Evolutionary conservation across 2,797 vertebrate species (phyloP), one percentile per base, ranked within the genome.

Genomic region (Sarcoramphus papa): DNA sequence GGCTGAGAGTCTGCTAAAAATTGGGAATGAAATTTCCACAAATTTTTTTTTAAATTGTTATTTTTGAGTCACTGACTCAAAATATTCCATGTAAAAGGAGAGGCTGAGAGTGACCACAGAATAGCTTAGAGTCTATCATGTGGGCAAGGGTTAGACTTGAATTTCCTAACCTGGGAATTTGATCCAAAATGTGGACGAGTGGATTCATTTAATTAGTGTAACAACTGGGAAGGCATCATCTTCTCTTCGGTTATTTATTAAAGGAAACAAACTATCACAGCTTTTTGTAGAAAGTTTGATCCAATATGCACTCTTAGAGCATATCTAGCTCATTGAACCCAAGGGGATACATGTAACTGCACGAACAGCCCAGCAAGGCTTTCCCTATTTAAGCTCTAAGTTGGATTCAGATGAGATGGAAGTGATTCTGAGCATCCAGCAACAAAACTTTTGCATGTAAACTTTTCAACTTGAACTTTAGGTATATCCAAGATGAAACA

Each of bases 321-420:
- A 2, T 0, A 35, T 0, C 10, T 7, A 72, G 33, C 37, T 54
- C 51, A 41, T 0, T 14, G 56, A 68, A 24, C 27, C 48, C 65
- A 56, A 43, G 37, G 27, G 19, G 28, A 47, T 14, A 50, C 9
- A 18, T 22, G 6, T 3, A 77, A 6, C 2, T 22, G 9, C 4
- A 41, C 15, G 10, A 37, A 69, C 84, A 89, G 8, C 40, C 30
- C 57, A 60, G 28, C 14, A 74, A 70, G 10, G 7, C 11, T 60
- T 54, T 60, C n/a, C 19, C 15, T 35, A 35, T 30, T 85, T 57
- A 73, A 57, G 10, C 7, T 30, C 25, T 5, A 62, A 21, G 2
- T 7, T n/a, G 14, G 59, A 74, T 59, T 73, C 47, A 51, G 72
- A n/a, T 21, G 14, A 88, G n/a, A 65, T 6, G 9, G 33, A 77